A percentile compares a stretch with the other conserved stretches of the same genome.
These are phyloP conservation scores for Tetragonisca angustula DNA, from an alignment of 2,888 invertebrate genomes.

Conservation along the genomic window DNA sequence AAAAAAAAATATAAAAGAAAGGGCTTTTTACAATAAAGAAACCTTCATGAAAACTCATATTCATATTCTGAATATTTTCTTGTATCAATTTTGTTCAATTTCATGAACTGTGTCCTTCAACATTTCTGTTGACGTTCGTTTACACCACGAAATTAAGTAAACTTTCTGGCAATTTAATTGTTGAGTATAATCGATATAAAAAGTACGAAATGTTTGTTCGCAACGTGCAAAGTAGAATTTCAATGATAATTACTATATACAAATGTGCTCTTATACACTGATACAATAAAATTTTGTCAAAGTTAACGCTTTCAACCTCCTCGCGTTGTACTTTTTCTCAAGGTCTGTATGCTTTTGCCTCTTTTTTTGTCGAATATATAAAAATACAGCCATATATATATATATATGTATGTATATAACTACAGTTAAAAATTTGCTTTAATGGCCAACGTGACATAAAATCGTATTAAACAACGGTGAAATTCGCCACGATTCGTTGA, in stretches of 20 bases:
- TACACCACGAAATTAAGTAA: background rate
- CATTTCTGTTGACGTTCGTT: background rate
- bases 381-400: slow-evolving; percentile 14
- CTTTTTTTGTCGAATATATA: background rate
- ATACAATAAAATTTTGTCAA: slow-evolving; percentile 30
- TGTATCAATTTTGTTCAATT: too few species aligned
- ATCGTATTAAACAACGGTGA: slow-evolving; percentile 7
- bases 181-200: background rate
- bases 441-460: background rate
- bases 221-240: background rate
- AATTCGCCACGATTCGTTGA: slow-evolving; percentile 30
- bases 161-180: background rate
- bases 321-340: slow-evolving; percentile 43
- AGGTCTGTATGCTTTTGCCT: background rate
- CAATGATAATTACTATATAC: slow-evolving; percentile 27
- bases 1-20: too few species aligned
- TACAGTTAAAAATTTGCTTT: background rate
- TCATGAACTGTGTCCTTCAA: background rate
- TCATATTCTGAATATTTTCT: too few species aligned
- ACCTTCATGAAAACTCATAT: too few species aligned
- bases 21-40: too few species aligned
- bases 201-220: background rate
- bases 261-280: slow-evolving; percentile 15
- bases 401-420: too few species aligned
- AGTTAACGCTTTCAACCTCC: slow-evolving; percentile 1